Conservation (phyloP, 2,797 vertebrate genomes). For the Sebastes flavidus region DNA sequence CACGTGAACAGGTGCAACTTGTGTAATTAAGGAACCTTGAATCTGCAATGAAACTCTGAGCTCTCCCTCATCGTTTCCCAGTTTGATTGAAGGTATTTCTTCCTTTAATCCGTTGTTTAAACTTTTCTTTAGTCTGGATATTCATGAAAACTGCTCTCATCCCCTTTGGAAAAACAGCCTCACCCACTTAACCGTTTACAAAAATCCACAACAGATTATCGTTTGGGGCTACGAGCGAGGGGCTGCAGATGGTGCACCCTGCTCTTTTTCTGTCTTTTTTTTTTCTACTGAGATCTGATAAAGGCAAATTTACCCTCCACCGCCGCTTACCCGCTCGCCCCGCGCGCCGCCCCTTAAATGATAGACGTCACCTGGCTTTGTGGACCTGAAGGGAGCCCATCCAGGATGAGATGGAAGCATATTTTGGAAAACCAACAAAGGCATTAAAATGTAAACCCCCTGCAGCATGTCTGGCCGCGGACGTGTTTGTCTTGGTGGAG, state of each 20-base stretch:
- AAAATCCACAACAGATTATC: constrained; percentile 67
- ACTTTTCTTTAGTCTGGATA: constrained; percentile 1
- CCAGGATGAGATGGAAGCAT: constrained; percentile 85
- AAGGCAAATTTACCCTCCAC: constrained; percentile 38
- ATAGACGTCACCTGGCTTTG: constrained; percentile 80
- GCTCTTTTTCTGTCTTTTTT: constrained; percentile 25
- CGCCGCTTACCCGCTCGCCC: not conserved
- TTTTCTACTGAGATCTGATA: constrained; percentile 45
- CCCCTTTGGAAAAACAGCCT: constrained; percentile 21
- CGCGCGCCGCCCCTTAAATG: constrained; percentile 45
- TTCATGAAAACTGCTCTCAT: not conserved
- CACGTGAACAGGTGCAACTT: not conserved
- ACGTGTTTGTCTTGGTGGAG: constrained; percentile 83
- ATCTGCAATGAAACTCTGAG: not conserved
- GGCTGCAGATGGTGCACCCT: constrained; percentile 69
- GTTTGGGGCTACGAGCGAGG: constrained; percentile 48
- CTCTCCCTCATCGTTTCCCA: not conserved
- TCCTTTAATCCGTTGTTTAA: not conserved
- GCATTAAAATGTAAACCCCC: constrained; percentile 88
- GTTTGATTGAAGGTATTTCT: not conserved
- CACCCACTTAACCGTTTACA: constrained; percentile 53
- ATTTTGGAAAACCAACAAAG: constrained; percentile 90
- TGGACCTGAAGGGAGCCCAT: constrained; percentile 79
- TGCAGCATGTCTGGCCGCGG: constrained; percentile 84
- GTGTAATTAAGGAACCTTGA: not conserved